phyloP scores from a whole-genome alignment of 2,888 invertebrate genomes.

The Amorpha juglandis region DNA sequence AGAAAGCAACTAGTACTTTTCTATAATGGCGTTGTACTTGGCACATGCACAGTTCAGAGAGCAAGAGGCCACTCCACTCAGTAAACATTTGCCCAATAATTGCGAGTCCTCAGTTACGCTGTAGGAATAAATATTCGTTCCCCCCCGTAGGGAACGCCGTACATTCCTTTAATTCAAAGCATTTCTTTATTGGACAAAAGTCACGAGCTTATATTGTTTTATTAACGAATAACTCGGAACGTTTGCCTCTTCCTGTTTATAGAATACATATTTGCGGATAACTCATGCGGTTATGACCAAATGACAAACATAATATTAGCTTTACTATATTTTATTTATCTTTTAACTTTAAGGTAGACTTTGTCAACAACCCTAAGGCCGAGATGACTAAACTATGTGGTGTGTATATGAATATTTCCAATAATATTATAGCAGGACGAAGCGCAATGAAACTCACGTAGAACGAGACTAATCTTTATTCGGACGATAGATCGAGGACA shows the following conservation, averaged over 20 bases:
- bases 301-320: not conserved
- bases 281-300: not conserved
- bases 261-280: conserved; percentile 35
- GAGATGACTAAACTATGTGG: too few relatives aligned
- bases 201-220: conserved; percentile 72
- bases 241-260: conserved; percentile 41
- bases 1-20: conserved; percentile 70
- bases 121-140: conserved; percentile 73
- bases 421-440: too few relatives aligned
- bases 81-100: conserved; percentile 82
- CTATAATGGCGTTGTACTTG: conserved; percentile 69
- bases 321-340: too few relatives aligned
- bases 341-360: too few relatives aligned
- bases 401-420: too few relatives aligned
- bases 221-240: conserved; percentile 65
- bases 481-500: too few relatives aligned
- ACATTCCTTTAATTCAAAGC: conserved; percentile 69
- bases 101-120: conserved; percentile 76
- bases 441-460: too few relatives aligned
- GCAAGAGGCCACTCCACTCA: conserved; percentile 68
- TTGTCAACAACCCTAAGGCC: too few relatives aligned
- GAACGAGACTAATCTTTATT: too few relatives aligned
- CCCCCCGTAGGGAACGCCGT: conserved; percentile 63
- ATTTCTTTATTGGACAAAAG: conserved; percentile 76
- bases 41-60: conserved; percentile 63